Evolutionary conservation across 2,888 invertebrate species (phyloP), one percentile per base, ranked within the genome.

Genomic region (Morpho deidamia): DNA sequence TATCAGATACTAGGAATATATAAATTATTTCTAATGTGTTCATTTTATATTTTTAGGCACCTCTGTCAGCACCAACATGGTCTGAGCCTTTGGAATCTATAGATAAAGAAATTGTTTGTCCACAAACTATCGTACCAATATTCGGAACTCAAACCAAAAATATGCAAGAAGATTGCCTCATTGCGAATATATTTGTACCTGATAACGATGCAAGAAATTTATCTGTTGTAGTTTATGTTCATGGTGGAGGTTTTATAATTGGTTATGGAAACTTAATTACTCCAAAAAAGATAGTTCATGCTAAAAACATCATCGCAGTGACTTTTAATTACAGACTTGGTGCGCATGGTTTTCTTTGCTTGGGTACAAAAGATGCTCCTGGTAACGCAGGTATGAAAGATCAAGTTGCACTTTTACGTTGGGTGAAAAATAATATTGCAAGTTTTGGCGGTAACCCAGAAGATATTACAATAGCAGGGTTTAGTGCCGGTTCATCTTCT

Each of bases 171-270:
- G 62, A 72, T 40, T 71, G 69, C 49, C 63, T 72, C 0, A 56
- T 70, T 9, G 66, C 65, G 7, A 71, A 67, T 34, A 44, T 71
- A 67, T 68, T 58, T 49, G 65, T 66, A 0, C 72, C 71, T 7
- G 57, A 66, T n/a, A 68, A 63, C 7, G 44, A 58, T n/a, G 54
- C 62, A 34, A 58, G 52, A 0, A 59, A 61, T 39, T 44, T 68
- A 7, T 78, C 88, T 2, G 88, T 89, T 1, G 60, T 86, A 38
- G 78, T 88, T 10, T 69, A 72, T 44, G 67, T 89, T 1, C 89
- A 89, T 48, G 87, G 87, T 12, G 89, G 89, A 4, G 82, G 71
- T 3, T 87, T 74, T 56, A 69, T 79, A 61, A 43, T 68, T 1
- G 86, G 85, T 7, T 67, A 56, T 33, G 79, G 83, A 4, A 65